These are phyloP conservation scores for Cromileptes altivelis DNA, from an alignment of 2,113 vertebrate genomes.

Conservation along the genomic window DNA sequence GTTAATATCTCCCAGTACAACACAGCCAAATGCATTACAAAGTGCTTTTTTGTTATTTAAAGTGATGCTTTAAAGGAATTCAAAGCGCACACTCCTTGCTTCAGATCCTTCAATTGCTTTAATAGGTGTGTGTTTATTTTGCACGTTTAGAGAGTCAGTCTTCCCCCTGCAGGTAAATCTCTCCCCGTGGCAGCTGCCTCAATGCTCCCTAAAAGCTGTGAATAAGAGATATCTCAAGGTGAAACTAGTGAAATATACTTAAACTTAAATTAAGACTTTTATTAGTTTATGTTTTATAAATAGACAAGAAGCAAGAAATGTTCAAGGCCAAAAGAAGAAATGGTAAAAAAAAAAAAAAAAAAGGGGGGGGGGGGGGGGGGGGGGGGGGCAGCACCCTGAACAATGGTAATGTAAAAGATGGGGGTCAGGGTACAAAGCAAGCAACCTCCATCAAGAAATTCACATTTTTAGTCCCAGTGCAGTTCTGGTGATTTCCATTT, in stretches of 20 bases:
- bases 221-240: not conserved
- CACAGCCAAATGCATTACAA: not conserved
- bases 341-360: not conserved
- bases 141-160: not conserved
- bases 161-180: not conserved
- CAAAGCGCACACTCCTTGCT: conserved; percentile 4
- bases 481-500: not conserved
- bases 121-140: not conserved
- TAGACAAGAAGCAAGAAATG: not conserved
- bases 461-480: not conserved
- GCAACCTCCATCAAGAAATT: not conserved
- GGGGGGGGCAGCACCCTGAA: not conserved
- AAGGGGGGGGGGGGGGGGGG: not conserved
- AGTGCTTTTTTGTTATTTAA: not conserved
- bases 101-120: not conserved
- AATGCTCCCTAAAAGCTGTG: not conserved
- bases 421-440: not conserved
- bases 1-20: not conserved
- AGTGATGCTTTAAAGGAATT: not conserved
- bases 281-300: not conserved
- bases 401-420: not conserved
- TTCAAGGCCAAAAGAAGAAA: not conserved
- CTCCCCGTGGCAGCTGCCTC: not conserved
- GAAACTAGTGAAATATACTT: not conserved
- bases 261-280: not conserved